Evolutionary conservation across 37 sponge, comb jelly and placozoan species (phyloP).

Genomic region (Ianthella basta): DNA sequence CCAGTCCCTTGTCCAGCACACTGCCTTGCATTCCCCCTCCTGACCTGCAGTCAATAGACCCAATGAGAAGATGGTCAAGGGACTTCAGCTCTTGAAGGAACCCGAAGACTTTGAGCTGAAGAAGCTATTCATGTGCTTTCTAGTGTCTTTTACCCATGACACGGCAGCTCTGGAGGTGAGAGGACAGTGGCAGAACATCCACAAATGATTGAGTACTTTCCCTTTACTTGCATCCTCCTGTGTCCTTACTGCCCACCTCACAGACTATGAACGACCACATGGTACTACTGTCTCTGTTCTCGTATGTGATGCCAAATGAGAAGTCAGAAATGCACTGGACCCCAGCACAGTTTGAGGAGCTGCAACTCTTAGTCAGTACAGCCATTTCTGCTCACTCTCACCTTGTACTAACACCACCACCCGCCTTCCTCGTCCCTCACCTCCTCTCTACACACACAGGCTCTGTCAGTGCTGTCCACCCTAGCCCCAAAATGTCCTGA

Average conservation of each 20-base stretch:
- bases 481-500: conserved; percentile 76
- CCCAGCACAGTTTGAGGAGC: conserved; percentile 96
- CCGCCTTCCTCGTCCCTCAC: no score
- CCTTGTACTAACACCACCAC: no score
- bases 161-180: conserved; percentile 75
- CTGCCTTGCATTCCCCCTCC: neutral
- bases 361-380: conserved; percentile 83
- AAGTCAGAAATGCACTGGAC: conserved; percentile 80
- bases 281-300: conserved; percentile 80
- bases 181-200: neutral
- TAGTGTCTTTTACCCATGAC: conserved; percentile 65
- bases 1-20: no score
- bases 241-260: no score
- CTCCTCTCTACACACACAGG: conserved; percentile 46
- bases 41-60: conserved; percentile 34
- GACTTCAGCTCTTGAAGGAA: conserved; percentile 27
- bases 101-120: conserved; percentile 98
- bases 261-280: conserved; percentile 76
- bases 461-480: conserved; percentile 83
- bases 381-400: neutral
- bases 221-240: no score
- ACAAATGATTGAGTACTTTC: no score
- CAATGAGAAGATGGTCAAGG: neutral
- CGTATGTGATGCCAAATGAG: conserved; percentile 89
- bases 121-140: conserved; percentile 79